Base-by-base conservation (phyloP, 1,140 invertebrate genomes). In the Tribolium castaneum region DNA sequence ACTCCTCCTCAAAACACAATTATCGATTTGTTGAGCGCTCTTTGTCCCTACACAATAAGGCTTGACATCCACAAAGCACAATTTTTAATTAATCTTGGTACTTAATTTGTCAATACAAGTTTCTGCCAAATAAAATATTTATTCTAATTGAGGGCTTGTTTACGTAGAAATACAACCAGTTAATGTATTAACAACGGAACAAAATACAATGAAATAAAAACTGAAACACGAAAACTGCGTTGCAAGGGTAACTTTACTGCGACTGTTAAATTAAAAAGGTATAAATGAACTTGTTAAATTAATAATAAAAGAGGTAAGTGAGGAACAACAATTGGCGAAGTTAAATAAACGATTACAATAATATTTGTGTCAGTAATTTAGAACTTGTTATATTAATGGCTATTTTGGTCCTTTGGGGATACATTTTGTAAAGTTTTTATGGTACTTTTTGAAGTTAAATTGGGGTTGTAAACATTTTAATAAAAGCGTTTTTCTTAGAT, bases 71-170 rank as follows among this genome's bases (percentile, higher is more conserved):
- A 66, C 59, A 66, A 66, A 66, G 59, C 30, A 30, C 59, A 25
- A 66, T 66, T 66, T 66, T 66, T 66, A 66, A 66, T 66, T 66
- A 66, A 66, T 66, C 59, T 66, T 66, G 22, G 35, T 66, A 35
- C 12, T 66, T 66, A 34, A 66, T 66, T 35, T 66, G 59, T 66
- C 59, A 66, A 35, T 66, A n/a, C 30, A 66, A 66, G 9, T n/a
- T 30, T 30, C 12, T 35, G 34, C 12, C 25, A n/a, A 35, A 34
- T 66, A 35, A 66, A 66, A 35, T 66, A 66, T 66, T 66, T 66
- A 34, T 66, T 39, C 6, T 30, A 35, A 66, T 39, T 25, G 22
- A 66, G 7, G 3, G 30, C 30, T 35, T 66, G 14, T 66, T 35
- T 66, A 39, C 35, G 6, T 39, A 39, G 35, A 39, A 39, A 39